Base-by-base conservation (phyloP, 2,113 vertebrate species). In the Gambusia affinis region DNA sequence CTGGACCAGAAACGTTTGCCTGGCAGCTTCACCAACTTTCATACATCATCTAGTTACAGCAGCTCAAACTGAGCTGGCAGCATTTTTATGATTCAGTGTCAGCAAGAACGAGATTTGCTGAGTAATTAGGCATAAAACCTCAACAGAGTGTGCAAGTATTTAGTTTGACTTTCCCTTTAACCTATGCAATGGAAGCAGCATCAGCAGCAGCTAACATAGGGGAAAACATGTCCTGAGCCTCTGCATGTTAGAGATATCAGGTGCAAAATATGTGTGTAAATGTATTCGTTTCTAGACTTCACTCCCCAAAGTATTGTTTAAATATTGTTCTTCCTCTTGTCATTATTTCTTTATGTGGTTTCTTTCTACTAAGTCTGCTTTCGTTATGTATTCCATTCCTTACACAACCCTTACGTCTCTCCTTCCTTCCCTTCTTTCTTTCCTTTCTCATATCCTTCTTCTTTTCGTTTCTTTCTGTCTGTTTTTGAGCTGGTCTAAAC, bases 81-180 rank as follows among this genome's bases (percentile, higher is more conserved):
- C 4, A 11, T 24, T 57, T 51, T 28, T 24, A 65, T 3, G 44
- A 42, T 22, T n/a, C 4, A 2, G 29, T n/a, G 31, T 61, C 60
- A 39, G 69, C 28, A 14, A 35, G 64, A 47, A 37, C 19, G 27
- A 35, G 64, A 69, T 47, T 35, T 79, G 73, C 51, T 57, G 62
- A 73, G 70, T 72, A 37, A 76, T 61, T 62, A 63, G 31, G 33
- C 11, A 15, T 4, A 27, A 64, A 15, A 72, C 11, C 29, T 76
- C 33, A 57, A 57, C 54, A 27, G 39, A 1, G 2, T 14, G 1
- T 57, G 57, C 15, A 47, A 47, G 44, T 47, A 17, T 19, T 19
- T 6, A 47, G 44, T 19, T 47, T 47, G 17, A 47, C n/a, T 61
- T 64, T 63, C 33, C 57, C 11, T 66, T 42, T 39, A 60, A 62